Evolutionary conservation across 2,888 invertebrate species (phyloP).

Genomic region (Drosophila mulleri): DNA sequence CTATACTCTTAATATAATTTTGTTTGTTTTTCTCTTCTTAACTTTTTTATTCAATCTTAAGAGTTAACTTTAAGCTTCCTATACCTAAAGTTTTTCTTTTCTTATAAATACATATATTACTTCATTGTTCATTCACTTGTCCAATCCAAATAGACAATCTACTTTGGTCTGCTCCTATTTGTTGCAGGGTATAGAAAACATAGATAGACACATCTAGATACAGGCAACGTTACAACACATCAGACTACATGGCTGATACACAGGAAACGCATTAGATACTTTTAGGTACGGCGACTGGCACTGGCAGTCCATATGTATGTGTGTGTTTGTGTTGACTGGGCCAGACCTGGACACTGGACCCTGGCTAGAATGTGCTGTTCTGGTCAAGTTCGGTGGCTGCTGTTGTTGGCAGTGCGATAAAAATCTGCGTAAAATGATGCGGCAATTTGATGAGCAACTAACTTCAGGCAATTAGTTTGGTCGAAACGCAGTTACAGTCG

Average conservation of each 20-base stretch:
- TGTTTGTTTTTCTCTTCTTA: not conserved
- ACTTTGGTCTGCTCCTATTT: not conserved
- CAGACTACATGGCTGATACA: conserved; percentile 67
- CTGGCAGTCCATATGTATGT: not conserved
- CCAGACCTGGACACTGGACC: conserved; percentile 2
- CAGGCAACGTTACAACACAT: conserved; percentile 55
- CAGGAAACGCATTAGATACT: conserved; percentile 80
- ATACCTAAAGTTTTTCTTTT: not conserved
- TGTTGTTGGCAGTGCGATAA: conserved; percentile 60
- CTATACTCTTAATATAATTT: too few relatives aligned
- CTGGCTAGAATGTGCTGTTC: conserved; percentile 9
- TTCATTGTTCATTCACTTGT: not conserved
- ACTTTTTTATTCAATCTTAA: not conserved
- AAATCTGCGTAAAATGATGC: conserved; percentile 79
- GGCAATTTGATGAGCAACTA: conserved; percentile 80
- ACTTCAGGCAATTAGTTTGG: conserved; percentile 77
- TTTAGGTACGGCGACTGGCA: conserved; percentile 31
- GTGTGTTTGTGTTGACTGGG: conserved; percentile 9
- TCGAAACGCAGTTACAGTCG: conserved; percentile 34
- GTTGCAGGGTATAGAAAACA: conserved; percentile 56
- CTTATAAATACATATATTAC: not conserved
- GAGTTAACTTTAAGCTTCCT: not conserved
- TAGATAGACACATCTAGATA: conserved; percentile 67
- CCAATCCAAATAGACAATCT: not conserved
- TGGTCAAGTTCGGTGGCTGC: conserved; percentile 33